Conservation (phyloP, 2,113 vertebrate species). For the Elgaria multicarinata region DNA sequence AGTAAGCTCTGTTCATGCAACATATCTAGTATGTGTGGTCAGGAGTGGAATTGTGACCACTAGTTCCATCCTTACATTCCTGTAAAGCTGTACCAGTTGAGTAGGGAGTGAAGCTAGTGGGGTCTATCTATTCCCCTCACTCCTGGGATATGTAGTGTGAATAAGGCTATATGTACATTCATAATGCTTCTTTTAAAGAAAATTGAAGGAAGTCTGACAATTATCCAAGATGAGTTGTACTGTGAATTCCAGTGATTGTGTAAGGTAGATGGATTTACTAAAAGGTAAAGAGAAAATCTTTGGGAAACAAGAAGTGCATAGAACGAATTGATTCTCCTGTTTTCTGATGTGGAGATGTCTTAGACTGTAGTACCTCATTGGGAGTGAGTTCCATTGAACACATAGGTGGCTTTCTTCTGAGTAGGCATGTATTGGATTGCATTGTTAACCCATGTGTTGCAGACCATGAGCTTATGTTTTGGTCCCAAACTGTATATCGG, state of each 20-base stretch:
- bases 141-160: background rate
- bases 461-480: background rate
- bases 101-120: too few relatives aligned
- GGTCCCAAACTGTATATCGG: background rate
- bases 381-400: background rate
- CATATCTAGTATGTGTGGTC: background rate
- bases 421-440: background rate
- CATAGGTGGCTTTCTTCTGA: too few relatives aligned
- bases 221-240: background rate
- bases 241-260: background rate
- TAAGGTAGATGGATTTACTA: background rate
- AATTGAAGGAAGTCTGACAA: background rate
- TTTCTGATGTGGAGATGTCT: background rate
- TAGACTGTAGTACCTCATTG: background rate
- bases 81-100: background rate
- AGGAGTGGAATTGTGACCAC: background rate
- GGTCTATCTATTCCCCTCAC: background rate
- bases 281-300: background rate
- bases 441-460: background rate
- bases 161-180: background rate
- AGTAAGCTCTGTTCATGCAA: background rate
- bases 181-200: background rate
- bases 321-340: background rate
- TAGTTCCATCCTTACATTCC: background rate
- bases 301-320: background rate